These are phyloP conservation scores for Peromyscus californicus DNA, from an alignment of 2,113 vertebrate species.

Conservation along the genomic window DNA sequence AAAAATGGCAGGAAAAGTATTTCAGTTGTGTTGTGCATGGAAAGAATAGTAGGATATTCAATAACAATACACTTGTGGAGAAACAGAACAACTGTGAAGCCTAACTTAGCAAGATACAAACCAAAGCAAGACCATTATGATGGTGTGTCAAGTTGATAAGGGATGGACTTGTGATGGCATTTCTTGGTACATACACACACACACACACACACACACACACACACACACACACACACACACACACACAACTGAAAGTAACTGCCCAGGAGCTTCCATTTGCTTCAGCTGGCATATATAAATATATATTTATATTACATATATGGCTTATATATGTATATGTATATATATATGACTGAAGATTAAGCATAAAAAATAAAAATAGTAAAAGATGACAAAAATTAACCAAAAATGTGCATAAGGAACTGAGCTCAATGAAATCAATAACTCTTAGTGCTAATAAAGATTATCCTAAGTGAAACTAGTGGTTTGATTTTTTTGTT, in stretches of 20 bases:
- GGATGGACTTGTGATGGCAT: background rate
- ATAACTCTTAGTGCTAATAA: background rate
- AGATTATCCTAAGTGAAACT: background rate
- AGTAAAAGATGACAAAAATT: background rate
- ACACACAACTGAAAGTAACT: background rate
- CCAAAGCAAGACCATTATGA: background rate
- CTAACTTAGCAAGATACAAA: background rate
- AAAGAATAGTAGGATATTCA: background rate
- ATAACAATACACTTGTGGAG: background rate
- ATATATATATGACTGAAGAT: background rate
- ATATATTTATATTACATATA: background rate
- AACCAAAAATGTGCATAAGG: background rate
- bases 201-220: background rate
- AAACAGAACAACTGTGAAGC: background rate
- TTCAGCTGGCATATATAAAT: background rate
- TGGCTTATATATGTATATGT: background rate
- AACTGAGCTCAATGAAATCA: background rate
- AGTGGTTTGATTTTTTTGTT: background rate
- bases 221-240: background rate
- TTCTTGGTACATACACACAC: background rate
- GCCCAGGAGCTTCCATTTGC: no score
- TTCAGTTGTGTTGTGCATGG: background rate
- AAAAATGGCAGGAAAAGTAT: background rate
- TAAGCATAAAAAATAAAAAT: background rate
- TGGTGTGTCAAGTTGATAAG: background rate